Evolutionary conservation across 2,888 invertebrate genomes (phyloP).

Genomic region (Syrphus vitripennis): DNA sequence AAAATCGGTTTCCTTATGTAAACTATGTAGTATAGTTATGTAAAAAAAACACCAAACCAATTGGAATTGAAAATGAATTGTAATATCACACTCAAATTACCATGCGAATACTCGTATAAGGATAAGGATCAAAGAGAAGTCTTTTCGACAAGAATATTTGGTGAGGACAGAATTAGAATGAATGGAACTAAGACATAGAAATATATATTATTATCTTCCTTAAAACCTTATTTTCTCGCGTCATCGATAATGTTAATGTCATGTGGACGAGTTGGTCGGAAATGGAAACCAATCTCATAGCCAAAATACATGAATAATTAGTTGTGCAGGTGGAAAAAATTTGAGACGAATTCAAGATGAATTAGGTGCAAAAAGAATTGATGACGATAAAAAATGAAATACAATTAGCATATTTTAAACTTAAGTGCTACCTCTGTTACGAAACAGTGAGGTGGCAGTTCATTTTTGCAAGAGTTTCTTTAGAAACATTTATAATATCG

Average conservation of each 20-base stretch:
- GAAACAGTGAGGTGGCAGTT: background rate
- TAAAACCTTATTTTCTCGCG: background rate
- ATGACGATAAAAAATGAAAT: constrained; percentile 8
- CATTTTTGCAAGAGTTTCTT: too few species aligned
- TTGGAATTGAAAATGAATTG: constrained; percentile 8
- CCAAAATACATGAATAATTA: constrained; percentile 21
- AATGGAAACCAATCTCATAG: constrained; percentile 14
- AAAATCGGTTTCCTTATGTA: background rate
- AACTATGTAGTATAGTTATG: background rate
- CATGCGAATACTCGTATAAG: too few species aligned
- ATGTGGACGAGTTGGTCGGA: constrained; percentile 15
- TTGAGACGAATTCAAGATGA: background rate
- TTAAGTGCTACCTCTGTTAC: background rate
- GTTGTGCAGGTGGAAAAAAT: constrained; percentile 20
- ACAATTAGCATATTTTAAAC: constrained; percentile 20
- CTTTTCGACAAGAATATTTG: background rate
- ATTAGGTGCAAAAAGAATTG: background rate
- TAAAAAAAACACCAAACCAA: background rate
- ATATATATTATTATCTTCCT: background rate
- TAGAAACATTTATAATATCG: too few species aligned
- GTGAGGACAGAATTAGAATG: background rate
- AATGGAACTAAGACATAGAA: background rate
- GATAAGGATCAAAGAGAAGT: constrained; percentile 5
- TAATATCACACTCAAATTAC: background rate
- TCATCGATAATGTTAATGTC: background rate